Conservation (phyloP, 2,113 vertebrate genomes). For the Motacilla alba region DNA sequence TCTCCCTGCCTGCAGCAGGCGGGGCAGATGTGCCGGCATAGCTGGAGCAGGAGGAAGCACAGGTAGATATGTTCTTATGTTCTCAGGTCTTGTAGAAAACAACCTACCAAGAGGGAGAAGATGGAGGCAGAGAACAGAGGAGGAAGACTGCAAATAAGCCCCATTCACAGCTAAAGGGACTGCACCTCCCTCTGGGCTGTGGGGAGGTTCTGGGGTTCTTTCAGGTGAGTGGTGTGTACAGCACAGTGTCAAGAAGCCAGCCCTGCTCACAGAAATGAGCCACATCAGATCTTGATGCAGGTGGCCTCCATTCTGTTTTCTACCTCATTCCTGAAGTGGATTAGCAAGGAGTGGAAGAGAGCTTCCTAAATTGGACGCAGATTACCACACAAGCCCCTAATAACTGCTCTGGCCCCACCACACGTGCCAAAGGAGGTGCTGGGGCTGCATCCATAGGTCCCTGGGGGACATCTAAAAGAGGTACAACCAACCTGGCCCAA, state of each 20-base stretch:
- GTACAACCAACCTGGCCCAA: not conserved
- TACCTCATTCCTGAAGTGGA: not conserved
- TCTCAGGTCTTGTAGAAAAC: not conserved
- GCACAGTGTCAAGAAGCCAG: not conserved
- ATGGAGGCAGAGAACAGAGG: not conserved
- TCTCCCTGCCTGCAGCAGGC: not conserved
- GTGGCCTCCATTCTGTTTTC: not conserved
- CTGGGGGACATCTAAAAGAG: not conserved
- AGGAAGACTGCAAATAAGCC: not conserved
- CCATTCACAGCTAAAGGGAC: not conserved
- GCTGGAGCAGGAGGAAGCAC: not conserved
- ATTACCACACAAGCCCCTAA: not conserved
- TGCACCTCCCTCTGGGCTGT: not conserved
- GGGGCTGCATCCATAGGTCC: fast-evolving
- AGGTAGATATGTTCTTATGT: not conserved
- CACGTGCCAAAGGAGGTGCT: fast-evolving
- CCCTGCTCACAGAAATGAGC: not conserved
- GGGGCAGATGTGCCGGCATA: not conserved
- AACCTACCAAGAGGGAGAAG: not conserved
- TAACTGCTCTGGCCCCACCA: not conserved
- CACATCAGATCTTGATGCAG: not conserved
- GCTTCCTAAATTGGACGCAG: not conserved
- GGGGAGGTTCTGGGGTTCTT: not conserved
- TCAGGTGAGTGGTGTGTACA: not conserved
- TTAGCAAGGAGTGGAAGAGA: not conserved